phyloP scores from a whole-genome alignment of 2,888 invertebrate species.

The Carabus problematicus region DNA sequence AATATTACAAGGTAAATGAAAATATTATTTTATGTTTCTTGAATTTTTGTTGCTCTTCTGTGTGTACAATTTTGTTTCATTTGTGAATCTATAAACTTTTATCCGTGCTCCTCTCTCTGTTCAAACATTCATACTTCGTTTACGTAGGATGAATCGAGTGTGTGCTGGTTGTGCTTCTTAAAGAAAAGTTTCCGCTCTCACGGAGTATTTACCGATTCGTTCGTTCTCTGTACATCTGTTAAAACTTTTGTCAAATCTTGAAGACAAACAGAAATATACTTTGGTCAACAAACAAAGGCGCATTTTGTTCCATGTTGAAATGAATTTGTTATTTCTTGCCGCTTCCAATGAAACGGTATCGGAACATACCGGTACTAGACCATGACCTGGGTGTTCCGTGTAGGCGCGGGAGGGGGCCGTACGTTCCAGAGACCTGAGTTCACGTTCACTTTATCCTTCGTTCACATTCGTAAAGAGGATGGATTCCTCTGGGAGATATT shows the following conservation, averaged over 20 bases:
- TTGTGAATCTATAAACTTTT: too few species aligned
- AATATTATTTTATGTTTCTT: too few species aligned
- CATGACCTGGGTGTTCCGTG: too few species aligned
- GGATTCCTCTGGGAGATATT: constrained; percentile 23
- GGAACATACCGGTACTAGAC: too few species aligned
- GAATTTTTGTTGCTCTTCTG: too few species aligned
- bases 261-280: constrained; percentile 30
- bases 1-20: too few species aligned
- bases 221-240: not conserved
- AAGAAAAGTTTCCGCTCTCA: constrained; percentile 16
- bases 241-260: constrained; percentile 23
- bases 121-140: constrained; percentile 29
- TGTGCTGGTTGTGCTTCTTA: not conserved
- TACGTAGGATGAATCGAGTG: constrained; percentile 8
- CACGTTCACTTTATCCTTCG: constrained; percentile 1
- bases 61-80: too few species aligned
- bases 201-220: constrained; percentile 15
- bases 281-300: constrained; percentile 19
- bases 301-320: not conserved
- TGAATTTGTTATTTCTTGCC: too few species aligned
- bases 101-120: not conserved
- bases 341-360: not conserved
- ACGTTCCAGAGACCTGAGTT: constrained; percentile 15
- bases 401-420: too few species aligned
- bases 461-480: constrained; percentile 9